Conservation (phyloP, 2,888 invertebrate genomes). For the Drosophila kambysellisi region DNA sequence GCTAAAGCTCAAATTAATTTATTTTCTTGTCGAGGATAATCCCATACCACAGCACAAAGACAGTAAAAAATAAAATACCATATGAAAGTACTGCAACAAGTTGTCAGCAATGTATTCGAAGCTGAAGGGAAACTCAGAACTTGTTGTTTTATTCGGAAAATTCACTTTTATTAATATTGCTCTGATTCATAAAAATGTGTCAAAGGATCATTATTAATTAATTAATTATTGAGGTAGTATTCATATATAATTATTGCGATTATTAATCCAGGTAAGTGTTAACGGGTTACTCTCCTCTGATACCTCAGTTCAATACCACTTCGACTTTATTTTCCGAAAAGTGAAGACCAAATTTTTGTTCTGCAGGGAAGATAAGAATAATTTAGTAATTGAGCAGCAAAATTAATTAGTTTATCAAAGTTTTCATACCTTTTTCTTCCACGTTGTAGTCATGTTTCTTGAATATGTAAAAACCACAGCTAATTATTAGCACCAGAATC, state of each 20-base stretch:
- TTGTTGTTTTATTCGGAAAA: not conserved
- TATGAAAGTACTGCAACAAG: not conserved
- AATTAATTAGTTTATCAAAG: no score
- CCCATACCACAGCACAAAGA: constrained; percentile 64
- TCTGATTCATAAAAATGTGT: no score
- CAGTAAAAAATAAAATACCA: not conserved
- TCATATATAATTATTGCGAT: not conserved
- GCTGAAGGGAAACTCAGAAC: not conserved
- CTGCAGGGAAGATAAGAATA: constrained; percentile 28
- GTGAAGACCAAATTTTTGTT: constrained; percentile 44
- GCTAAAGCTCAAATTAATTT: constrained; percentile 22
- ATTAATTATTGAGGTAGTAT: not conserved
- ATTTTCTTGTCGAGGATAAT: constrained; percentile 88
- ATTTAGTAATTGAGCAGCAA: not conserved
- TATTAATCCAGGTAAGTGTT: not conserved
- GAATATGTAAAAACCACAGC: constrained; percentile 27
- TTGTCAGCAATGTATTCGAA: not conserved
- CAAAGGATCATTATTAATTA: no score
- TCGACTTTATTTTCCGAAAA: constrained; percentile 47
- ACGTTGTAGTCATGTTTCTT: constrained; percentile 48
- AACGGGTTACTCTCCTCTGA: not conserved
- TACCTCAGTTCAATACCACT: constrained; percentile 45
- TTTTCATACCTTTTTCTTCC: constrained; percentile 35
- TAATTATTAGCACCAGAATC: constrained; percentile 37
- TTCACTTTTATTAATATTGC: not conserved